Percentiles rank a stretch among this genome's conserved stretches.
Evolutionary conservation across 92 coral and sea anemone genomes (phyloP).

Genomic region (Heteractis magnifica): DNA sequence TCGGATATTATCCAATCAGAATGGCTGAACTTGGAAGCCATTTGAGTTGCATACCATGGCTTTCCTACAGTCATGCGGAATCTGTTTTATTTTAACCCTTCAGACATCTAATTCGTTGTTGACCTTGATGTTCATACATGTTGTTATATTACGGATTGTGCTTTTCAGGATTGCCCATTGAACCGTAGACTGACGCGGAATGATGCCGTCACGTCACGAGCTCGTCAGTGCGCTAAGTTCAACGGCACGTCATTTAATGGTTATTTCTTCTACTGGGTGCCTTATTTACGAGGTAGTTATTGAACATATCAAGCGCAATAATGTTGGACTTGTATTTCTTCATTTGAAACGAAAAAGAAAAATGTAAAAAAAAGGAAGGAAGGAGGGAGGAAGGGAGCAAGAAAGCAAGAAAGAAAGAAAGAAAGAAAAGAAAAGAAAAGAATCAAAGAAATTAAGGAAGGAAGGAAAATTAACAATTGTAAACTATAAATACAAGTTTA

Average conservation of each 20-base stretch:
- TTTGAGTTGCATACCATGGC: background rate
- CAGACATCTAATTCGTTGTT: background rate
- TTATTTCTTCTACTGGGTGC: slow-evolving; percentile 82
- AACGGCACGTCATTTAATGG: slow-evolving; percentile 89
- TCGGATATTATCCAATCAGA: too few relatives aligned
- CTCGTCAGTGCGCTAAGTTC: slow-evolving; percentile 86
- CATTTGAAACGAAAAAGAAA: background rate
- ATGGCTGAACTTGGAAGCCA: background rate
- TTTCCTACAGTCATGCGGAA: background rate
- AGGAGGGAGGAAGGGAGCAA: background rate
- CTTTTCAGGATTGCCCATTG: slow-evolving; percentile 46
- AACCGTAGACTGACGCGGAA: slow-evolving; percentile 52
- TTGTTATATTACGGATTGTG: background rate
- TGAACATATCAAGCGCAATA: background rate
- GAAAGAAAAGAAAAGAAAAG: background rate
- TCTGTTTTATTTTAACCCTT: background rate
- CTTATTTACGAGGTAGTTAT: slow-evolving; percentile 82
- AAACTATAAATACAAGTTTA: background rate
- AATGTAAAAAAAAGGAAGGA: background rate
- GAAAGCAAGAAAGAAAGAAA: background rate
- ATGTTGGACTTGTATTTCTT: background rate
- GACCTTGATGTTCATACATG: background rate
- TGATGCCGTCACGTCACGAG: slow-evolving; percentile 76
- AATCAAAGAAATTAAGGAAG: background rate
- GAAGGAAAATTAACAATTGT: background rate